Conservation (phyloP, 2,888 invertebrate species). For the Tipula lateralis region DNA sequence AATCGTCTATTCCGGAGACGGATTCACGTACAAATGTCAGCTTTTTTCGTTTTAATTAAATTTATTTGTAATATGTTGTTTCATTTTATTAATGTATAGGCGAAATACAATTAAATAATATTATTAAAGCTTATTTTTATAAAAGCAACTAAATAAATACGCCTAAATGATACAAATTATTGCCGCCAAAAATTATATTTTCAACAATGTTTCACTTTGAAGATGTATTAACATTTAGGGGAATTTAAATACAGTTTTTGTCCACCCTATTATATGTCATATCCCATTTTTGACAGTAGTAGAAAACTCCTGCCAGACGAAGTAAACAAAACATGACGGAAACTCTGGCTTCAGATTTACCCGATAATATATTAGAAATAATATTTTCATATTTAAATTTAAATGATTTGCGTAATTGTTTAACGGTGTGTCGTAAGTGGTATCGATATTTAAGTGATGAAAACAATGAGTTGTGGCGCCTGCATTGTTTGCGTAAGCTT, state of each 20-base stretch:
- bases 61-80: no score
- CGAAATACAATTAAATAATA: not conserved
- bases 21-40: not conserved
- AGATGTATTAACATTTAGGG: not conserved
- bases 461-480: slow-evolving; percentile 92
- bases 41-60: not conserved
- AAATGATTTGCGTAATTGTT: slow-evolving; percentile 80
- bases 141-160: not conserved
- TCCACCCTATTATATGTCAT: not conserved
- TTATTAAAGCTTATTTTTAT: not conserved
- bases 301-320: not conserved
- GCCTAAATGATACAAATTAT: not conserved
- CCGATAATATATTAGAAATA: slow-evolving; percentile 78
- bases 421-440: slow-evolving; percentile 91
- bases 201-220: not conserved
- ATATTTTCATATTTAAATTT: slow-evolving; percentile 88
- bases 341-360: slow-evolving; percentile 59
- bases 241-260: not conserved
- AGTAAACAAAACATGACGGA: slow-evolving; percentile 52
- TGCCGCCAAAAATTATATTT: not conserved
- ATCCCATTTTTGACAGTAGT: not conserved
- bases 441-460: slow-evolving; percentile 83
- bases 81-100: not conserved
- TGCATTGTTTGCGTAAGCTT: slow-evolving; percentile 79
- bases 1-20: not conserved